A percentile compares a stretch with the other conserved stretches of the same genome.
phyloP scores from a whole-genome alignment of 1,140 invertebrate genomes.

The Leptinotarsa undecemlineata region DNA sequence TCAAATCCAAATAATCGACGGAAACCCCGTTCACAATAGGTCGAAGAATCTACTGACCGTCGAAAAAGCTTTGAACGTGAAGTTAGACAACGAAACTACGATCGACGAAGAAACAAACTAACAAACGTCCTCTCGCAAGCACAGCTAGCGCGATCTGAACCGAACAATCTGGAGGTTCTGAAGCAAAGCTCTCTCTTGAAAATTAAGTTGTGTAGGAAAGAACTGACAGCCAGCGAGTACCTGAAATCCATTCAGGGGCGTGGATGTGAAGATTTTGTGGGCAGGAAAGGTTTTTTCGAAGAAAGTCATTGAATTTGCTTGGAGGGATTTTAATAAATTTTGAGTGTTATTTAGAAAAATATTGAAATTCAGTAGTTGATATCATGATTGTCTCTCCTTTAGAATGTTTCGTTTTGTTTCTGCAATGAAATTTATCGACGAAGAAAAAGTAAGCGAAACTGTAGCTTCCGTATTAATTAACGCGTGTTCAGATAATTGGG shows the following conservation, averaged over 20 bases:
- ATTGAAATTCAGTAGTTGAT: too few species aligned
- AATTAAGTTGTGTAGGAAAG: conserved; percentile 32
- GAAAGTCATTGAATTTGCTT: background rate
- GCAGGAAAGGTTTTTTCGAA: background rate
- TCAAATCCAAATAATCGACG: background rate
- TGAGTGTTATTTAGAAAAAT: background rate
- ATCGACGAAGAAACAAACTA: conserved; percentile 20
- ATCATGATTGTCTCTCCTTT: too few species aligned
- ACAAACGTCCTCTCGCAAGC: conserved; percentile 16
- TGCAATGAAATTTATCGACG: too few species aligned
- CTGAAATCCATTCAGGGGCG: conserved; percentile 27
- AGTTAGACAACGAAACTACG: conserved; percentile 21
- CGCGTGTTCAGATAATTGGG: too few species aligned
- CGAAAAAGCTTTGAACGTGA: conserved; percentile 20
- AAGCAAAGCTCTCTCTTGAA: conserved; percentile 24
- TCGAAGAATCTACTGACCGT: background rate
- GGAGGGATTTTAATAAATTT: background rate
- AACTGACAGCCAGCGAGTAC: conserved; percentile 28
- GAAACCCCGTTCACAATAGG: background rate
- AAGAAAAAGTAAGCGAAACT: too few species aligned
- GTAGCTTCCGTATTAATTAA: too few species aligned
- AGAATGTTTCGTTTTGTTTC: too few species aligned
- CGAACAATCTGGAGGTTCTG: conserved; percentile 16
- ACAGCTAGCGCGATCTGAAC: conserved; percentile 23
- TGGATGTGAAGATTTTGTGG: conserved; percentile 1